Evolutionary conservation across 2,888 invertebrate genomes (phyloP), one percentile per base, ranked within the genome.

Genomic region (Apodemia mormo): DNA sequence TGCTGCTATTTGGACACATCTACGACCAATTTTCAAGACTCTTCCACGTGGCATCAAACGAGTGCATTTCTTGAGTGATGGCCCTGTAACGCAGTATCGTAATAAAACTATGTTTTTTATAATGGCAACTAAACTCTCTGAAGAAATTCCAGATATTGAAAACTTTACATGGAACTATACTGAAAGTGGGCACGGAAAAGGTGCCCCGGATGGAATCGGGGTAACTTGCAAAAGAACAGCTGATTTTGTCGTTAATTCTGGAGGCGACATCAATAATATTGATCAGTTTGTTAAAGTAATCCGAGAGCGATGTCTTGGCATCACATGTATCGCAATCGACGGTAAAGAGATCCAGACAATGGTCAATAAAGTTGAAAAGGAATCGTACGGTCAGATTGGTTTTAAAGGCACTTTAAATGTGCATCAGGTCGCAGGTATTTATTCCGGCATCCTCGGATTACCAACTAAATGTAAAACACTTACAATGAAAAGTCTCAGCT

Each of bases 91-190:
- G 10, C 76, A 78, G 70, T 78, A 77, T 64, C 58, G 73, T 12
- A 75, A 87, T 70, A 84, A 85, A 77, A 76, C 75, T 0, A 84
- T 85, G 78, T 85, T 88, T 76, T 81, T 75, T 77, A 76, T 81
- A 66, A 68, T 85, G 68, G 78, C 75, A 3, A 52, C 52, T n/a
- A 52, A 52, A 52, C 52, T 52, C 52, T 52, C 52, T 14, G n/a
- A 52, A 52, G 52, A 52, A 52, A 14, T 52, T 3, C 52, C 52
- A n/a, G n/a, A 14, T 52, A 14, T 52, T 3, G n/a, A n/a, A n/a
- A 52, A 14, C n/a, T 52, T 52, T 14, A 52, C 52, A 52, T 52
- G 52, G 52, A 52, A 52, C n/a, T 52, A 52, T 9, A 52, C 52
- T 3, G 52, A 52, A 14, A 52, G 52, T 52, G 52, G 52, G 2